These are phyloP conservation scores for Zaprionus lachaisei DNA, from an alignment of 1,140 invertebrate species.

Conservation along the genomic window DNA sequence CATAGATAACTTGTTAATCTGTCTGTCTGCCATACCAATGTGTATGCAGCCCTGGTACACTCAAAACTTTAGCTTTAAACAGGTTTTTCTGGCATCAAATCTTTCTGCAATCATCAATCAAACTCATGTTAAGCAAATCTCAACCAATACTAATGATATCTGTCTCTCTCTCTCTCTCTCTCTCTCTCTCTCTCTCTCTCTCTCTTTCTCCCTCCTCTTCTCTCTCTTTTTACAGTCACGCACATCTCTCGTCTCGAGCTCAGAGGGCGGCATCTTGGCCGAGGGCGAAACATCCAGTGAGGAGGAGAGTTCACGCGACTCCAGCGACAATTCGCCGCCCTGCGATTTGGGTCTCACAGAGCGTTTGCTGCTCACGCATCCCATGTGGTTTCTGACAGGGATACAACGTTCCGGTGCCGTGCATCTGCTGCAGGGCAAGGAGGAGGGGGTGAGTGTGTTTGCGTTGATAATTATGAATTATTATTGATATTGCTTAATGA, in stretches of 20 bases:
- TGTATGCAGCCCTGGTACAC: conserved; percentile 5
- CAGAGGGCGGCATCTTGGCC: conserved; percentile 84
- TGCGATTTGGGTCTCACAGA: conserved; percentile 94
- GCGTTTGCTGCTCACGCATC: conserved; percentile 94
- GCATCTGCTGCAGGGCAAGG: conserved; percentile 96
- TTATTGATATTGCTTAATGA: conserved; percentile 73
- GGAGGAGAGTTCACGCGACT: conserved; percentile 75
- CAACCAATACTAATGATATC: neutral
- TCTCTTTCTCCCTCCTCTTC: neutral
- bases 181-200: neutral
- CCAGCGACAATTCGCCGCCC: conserved; percentile 85
- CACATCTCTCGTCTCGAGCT: conserved; percentile 83
- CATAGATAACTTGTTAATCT: too few relatives aligned
- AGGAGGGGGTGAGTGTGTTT: conserved; percentile 91
- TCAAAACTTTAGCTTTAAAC: neutral
- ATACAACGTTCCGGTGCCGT: conserved; percentile 96
- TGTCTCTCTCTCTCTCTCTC: conserved; percentile 1
- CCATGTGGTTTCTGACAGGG: conserved; percentile 97
- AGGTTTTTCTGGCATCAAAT: neutral
- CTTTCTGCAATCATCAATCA: neutral
- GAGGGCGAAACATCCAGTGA: conserved; percentile 84
- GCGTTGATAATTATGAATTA: conserved; percentile 65
- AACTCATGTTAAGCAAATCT: neutral
- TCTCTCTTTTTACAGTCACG: conserved; percentile 71
- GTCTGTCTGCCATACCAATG: neutral